Conservation (phyloP, 2,888 invertebrate genomes). For the Koerneria pararmatus region DNA sequence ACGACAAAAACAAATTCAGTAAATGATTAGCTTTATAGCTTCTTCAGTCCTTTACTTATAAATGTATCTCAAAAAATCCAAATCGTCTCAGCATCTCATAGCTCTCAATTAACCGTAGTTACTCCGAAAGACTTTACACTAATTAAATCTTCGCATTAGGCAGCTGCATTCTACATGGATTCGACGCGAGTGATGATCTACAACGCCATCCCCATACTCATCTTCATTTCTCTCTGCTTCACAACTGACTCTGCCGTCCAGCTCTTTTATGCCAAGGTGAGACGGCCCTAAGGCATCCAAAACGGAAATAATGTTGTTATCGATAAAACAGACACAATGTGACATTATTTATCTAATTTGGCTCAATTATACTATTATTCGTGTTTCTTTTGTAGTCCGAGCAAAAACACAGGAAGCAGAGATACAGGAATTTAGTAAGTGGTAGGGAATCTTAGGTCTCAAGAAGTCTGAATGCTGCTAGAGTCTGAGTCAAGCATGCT, state of each 20-base stretch:
- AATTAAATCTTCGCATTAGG: slow-evolving; percentile 27
- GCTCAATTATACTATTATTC: no score
- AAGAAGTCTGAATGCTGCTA: no score
- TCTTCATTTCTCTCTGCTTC: slow-evolving; percentile 55
- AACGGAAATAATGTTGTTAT: no score
- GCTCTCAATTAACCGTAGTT: neutral
- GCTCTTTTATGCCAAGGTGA: slow-evolving; percentile 66
- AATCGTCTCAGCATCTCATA: neutral
- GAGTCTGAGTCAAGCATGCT: no score
- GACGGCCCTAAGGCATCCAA: neutral
- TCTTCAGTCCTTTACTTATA: neutral
- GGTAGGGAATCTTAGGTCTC: no score
- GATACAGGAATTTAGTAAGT: no score
- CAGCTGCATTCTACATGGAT: slow-evolving; percentile 51
- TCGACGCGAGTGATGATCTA: slow-evolving; percentile 44
- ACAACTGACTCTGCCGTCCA: slow-evolving; percentile 51
- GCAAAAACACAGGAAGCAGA: no score
- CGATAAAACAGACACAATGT: no score
- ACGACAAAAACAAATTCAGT: neutral
- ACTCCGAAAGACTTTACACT: neutral
- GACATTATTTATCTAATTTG: no score
- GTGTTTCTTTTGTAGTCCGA: no score
- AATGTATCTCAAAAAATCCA: neutral
- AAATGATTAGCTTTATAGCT: neutral
- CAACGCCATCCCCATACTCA: slow-evolving; percentile 48